Evolutionary conservation across 2,888 invertebrate genomes (phyloP), one percentile per base, ranked within the genome.

Genomic region (Drosophila formosana): DNA sequence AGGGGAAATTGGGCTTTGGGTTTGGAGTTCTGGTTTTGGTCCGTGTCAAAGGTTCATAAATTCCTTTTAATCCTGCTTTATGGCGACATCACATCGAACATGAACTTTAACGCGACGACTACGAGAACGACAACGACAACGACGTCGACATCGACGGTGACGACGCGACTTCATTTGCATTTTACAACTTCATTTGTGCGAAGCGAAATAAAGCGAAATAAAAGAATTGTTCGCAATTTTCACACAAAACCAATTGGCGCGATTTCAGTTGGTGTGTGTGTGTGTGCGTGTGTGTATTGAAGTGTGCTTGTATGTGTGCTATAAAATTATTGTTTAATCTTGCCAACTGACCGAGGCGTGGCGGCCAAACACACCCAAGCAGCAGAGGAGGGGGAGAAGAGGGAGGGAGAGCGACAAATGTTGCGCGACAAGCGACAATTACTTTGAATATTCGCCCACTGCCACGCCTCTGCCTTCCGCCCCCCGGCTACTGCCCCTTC

Each of bases 1-100:
- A 32, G 45, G 32, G 45, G 45, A 55, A 55, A 55, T 45, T 43
- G 55, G 43, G 53, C 30, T 26, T 58, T 11, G 53, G 37, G 41
- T 30, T 45, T 23, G 34, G 47, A 25, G 49, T 57, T 49, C 13
- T 49, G 62, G 50, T 37, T 34, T 66, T 58, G 65, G 75, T 84
- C 82, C 86, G 87, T 87, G 86, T 81, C 86, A 88, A 87, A 84
- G 87, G 82, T 88, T 84, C 84, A 88, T 88, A 88, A 87, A 84
- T 87, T 87, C 73, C 68, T 82, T 82, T 87, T 88, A 86, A 88
- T 86, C 80, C 86, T 86, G 80, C 86, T 86, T 86, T 86, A 88
- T 86, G 86, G 88, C 88, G 80, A 85, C 85, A 85, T 88, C 85
- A 75, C 81, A 83, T 88, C 82, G 88, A 86, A 88, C 88, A 88